Conservation (phyloP, 1,140 invertebrate genomes). For the Leptinotarsa texana region DNA sequence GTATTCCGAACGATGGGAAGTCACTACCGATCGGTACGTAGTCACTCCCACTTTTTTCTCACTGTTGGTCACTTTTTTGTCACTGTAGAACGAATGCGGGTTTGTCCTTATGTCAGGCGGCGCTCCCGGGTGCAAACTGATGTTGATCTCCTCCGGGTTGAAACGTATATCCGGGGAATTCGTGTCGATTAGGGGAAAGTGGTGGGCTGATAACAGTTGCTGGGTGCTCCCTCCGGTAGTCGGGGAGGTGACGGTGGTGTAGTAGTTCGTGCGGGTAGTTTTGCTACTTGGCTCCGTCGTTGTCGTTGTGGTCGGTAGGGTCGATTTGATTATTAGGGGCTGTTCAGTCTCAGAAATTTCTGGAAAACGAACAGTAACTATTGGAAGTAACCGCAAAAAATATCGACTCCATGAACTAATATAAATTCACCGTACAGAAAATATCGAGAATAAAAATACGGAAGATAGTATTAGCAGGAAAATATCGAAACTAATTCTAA, state of each 20-base stretch:
- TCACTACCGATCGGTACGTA: slow-evolving; percentile 30
- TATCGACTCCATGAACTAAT: too few species aligned
- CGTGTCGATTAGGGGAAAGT: slow-evolving; percentile 40
- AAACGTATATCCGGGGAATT: slow-evolving; percentile 51
- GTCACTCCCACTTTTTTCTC: slow-evolving; percentile 31
- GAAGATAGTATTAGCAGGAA: too few species aligned
- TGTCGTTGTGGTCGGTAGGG: slow-evolving; percentile 47
- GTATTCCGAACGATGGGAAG: slow-evolving; percentile 4
- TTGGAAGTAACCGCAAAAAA: slow-evolving; percentile 10
- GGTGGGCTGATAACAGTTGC: slow-evolving; percentile 41
- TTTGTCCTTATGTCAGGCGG: slow-evolving; percentile 48
- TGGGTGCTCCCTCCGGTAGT: slow-evolving; percentile 32
- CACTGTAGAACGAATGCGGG: slow-evolving; percentile 45
- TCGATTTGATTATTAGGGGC: slow-evolving; percentile 44
- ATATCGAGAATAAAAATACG: background rate
- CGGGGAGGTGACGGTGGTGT: slow-evolving; percentile 35
- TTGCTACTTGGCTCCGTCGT: slow-evolving; percentile 30
- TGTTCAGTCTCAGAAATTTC: slow-evolving; percentile 49
- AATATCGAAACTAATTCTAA: too few species aligned
- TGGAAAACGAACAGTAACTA: slow-evolving; percentile 13
- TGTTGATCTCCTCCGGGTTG: slow-evolving; percentile 54
- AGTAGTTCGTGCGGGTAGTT: background rate
- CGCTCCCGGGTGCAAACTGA: slow-evolving; percentile 48
- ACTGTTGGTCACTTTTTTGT: slow-evolving; percentile 38
- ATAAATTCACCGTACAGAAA: too few species aligned